phyloP scores from a whole-genome alignment of 1,140 invertebrate species.

The Pemphigus obesinymphae region DNA sequence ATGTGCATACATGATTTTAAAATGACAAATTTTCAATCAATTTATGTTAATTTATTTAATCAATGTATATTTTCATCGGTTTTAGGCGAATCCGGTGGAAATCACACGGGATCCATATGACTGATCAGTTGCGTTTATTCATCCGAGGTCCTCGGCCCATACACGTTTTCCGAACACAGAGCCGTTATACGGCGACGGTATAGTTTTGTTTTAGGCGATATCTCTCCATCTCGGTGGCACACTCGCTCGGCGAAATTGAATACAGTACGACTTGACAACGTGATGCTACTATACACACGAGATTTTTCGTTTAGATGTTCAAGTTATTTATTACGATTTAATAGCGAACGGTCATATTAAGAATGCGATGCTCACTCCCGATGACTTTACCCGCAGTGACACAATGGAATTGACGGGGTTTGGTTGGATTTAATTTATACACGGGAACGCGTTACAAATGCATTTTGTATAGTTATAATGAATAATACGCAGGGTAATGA shows the following conservation, averaged over 20 bases:
- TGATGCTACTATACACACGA: neutral
- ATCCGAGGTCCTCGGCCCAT: too few relatives aligned
- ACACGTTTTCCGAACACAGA: too few relatives aligned
- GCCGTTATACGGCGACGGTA: too few relatives aligned
- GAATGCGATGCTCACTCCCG: neutral
- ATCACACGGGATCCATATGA: too few relatives aligned
- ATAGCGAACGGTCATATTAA: neutral
- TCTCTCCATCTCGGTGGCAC: neutral
- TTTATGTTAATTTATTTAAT: too few relatives aligned
- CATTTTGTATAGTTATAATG: too few relatives aligned
- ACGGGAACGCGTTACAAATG: neutral
- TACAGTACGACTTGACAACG: neutral
- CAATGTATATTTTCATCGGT: too few relatives aligned
- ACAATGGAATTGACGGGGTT: neutral
- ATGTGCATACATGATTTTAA: too few relatives aligned
- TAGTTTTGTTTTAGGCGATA: too few relatives aligned
- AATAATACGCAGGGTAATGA: neutral
- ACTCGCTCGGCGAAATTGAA: neutral
- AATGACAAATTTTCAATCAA: too few relatives aligned
- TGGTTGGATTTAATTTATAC: neutral
- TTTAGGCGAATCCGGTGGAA: too few relatives aligned
- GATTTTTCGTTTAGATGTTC: neutral
- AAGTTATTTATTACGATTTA: neutral
- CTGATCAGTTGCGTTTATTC: too few relatives aligned
- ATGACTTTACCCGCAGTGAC: neutral